Conservation (phyloP, 2,797 vertebrate genomes). For the Parauchenoglanis ngamensis region DNA sequence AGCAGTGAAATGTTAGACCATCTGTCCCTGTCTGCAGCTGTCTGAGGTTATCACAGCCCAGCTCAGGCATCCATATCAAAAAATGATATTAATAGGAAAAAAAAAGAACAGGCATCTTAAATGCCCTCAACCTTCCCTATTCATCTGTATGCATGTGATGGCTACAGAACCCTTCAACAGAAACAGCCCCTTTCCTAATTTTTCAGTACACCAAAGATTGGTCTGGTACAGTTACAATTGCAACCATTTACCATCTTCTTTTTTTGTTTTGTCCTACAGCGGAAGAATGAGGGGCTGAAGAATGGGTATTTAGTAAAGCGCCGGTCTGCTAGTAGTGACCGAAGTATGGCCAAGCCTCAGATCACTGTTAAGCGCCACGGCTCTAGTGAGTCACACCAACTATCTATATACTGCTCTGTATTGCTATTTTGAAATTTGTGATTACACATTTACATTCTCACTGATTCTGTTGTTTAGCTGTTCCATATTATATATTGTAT, state of each 20-base stretch:
- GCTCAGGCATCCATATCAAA: neutral
- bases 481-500: neutral
- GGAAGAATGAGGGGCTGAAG: slow-evolving; percentile 68
- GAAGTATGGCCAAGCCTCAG: slow-evolving; percentile 82
- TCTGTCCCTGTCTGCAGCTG: neutral
- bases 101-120: neutral
- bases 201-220: neutral
- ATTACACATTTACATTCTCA: neutral
- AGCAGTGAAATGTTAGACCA: neutral
- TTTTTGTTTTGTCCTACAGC: slow-evolving; percentile 60
- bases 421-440: neutral
- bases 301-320: slow-evolving; percentile 81
- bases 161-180: neutral
- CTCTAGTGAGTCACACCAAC: slow-evolving; percentile 81
- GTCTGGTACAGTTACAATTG: neutral
- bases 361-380: slow-evolving; percentile 88
- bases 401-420: neutral
- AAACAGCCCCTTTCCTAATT: neutral
- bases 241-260: neutral
- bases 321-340: slow-evolving; percentile 89
- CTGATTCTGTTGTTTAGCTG: neutral
- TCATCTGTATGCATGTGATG: neutral
- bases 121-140: neutral
- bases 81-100: neutral
- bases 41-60: neutral